Conservation (phyloP, 1,140 invertebrate species). For the Cotesia glomerata region DNA sequence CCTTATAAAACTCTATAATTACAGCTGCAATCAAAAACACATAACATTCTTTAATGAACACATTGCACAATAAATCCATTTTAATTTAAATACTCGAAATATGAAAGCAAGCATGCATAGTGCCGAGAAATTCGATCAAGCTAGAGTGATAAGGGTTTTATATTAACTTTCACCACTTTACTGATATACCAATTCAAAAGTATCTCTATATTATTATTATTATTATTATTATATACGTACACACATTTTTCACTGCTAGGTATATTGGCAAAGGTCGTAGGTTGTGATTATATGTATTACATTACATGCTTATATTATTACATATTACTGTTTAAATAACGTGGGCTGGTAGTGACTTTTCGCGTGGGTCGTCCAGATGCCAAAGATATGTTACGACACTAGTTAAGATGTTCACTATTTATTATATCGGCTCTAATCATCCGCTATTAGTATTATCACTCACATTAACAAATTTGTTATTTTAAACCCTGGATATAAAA, state of each 20-base stretch:
- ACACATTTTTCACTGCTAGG: neutral
- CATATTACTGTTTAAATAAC: slow-evolving; percentile 1
- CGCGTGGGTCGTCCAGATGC: neutral
- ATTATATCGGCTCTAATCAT: neutral
- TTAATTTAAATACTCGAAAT: neutral
- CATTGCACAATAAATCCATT: too few relatives aligned
- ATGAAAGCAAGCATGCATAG: neutral
- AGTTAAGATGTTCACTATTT: neutral
- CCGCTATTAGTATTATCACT: too few relatives aligned
- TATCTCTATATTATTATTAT: too few relatives aligned
- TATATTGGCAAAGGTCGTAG: neutral
- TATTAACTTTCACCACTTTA: neutral
- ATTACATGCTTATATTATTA: neutral
- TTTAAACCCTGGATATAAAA: too few relatives aligned
- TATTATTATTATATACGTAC: too few relatives aligned
- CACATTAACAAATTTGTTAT: too few relatives aligned
- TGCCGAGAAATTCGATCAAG: neutral
- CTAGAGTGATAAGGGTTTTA: too few relatives aligned
- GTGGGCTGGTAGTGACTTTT: slow-evolving; percentile 11
- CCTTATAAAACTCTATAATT: neutral
- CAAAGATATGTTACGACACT: neutral
- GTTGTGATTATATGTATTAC: slow-evolving; percentile 1
- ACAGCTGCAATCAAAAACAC: neutral
- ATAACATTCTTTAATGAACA: neutral
- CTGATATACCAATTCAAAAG: neutral